Conservation (phyloP, 1,140 invertebrate species). For the Notospermus geniculatus region DNA sequence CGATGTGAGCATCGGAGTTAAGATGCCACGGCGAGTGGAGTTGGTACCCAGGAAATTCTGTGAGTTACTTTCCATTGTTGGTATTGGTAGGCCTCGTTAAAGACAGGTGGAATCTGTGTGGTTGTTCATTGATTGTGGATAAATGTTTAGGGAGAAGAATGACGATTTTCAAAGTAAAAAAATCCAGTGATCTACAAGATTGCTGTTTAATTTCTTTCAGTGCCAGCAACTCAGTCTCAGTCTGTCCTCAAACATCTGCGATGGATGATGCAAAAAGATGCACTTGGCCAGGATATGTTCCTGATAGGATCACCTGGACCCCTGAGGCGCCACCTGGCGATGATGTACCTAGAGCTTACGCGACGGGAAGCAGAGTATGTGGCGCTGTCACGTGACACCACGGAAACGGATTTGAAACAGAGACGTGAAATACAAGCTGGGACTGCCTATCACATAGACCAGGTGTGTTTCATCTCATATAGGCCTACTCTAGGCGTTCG, state of each 20-base stretch:
- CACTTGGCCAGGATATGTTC: conserved; percentile 92
- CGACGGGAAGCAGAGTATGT: conserved; percentile 90
- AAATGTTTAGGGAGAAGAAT: no score
- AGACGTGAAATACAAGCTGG: conserved; percentile 84
- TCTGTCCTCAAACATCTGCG: conserved; percentile 76
- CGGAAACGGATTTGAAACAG: conserved; percentile 95
- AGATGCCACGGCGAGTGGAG: conserved; percentile 59
- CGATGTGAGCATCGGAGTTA: conserved; percentile 34
- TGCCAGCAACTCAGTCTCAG: conserved; percentile 61
- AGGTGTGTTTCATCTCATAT: conserved; percentile 60
- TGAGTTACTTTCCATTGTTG: no score
- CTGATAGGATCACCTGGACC: conserved; percentile 87
- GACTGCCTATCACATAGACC: conserved; percentile 89
- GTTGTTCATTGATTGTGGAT: no score
- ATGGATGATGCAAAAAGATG: conserved; percentile 95
- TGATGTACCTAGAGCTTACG: conserved; percentile 81
- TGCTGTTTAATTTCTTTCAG: conserved; percentile 32
- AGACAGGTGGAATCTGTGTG: no score
- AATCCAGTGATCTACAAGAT: not conserved
- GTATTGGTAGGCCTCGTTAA: no score
- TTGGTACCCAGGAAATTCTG: conserved; percentile 81
- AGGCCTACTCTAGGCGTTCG: not conserved
- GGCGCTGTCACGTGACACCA: conserved; percentile 89
- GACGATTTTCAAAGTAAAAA: no score
- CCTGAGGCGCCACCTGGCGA: conserved; percentile 72